Evolutionary conservation across 2,888 invertebrate genomes (phyloP).

Genomic region (Pseudococcus jackbeardsleyi): DNA sequence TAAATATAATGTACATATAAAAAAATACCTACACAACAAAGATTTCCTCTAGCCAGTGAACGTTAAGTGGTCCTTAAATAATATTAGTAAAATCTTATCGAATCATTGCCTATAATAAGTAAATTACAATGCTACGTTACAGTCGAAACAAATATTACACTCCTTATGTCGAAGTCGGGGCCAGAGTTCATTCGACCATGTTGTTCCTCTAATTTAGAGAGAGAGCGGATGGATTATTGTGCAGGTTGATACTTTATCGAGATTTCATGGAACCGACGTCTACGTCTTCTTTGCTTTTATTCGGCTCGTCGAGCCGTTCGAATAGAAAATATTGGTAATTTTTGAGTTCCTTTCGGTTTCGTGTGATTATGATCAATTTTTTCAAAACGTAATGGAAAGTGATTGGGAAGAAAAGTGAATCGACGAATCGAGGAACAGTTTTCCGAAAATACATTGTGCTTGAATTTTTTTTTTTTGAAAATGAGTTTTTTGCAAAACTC

Average conservation of each 20-base stretch:
- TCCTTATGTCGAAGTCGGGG: constrained; percentile 28
- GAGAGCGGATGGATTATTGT: constrained; percentile 22
- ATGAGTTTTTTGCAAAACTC: too few species aligned
- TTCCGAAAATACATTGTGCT: too few species aligned
- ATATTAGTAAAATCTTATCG: constrained; percentile 32
- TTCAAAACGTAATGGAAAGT: neutral
- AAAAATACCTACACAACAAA: neutral
- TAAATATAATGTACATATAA: neutral
- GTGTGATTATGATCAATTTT: neutral
- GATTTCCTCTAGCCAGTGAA: neutral
- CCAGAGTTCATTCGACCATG: constrained; percentile 49
- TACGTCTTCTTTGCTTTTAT: constrained; percentile 2
- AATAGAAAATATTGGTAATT: constrained; percentile 32
- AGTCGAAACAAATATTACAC: constrained; percentile 30
- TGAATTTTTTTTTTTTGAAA: too few species aligned
- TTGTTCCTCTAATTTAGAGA: constrained; percentile 47
- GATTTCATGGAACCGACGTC: constrained; percentile 10
- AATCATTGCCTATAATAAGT: constrained; percentile 34
- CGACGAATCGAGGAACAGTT: too few species aligned
- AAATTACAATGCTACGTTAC: constrained; percentile 1
- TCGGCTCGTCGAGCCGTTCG: constrained; percentile 12
- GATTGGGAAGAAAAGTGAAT: neutral
- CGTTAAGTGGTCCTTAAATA: neutral
- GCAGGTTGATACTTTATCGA: constrained; percentile 25
- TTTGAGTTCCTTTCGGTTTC: constrained; percentile 44